Conservation (phyloP, 64 coral and sea anemone genomes). For the Dendrophyllia cribrosa region DNA sequence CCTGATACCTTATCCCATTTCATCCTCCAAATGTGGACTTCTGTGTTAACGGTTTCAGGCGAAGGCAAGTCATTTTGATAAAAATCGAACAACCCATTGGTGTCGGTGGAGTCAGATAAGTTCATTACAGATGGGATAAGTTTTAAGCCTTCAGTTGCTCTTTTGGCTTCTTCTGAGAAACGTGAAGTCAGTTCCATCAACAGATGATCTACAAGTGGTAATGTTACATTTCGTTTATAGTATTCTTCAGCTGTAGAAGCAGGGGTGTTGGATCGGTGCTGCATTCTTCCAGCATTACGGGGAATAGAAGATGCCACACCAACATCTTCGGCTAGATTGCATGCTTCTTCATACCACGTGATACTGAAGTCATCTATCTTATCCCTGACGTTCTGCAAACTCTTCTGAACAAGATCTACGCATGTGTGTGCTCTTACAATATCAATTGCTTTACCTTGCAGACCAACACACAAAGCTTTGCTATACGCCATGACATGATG, state of each 20-base stretch:
- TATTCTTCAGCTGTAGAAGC: conserved; percentile 26
- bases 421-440: too few relatives aligned
- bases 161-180: conserved; percentile 22
- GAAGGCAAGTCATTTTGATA: conserved; percentile 8
- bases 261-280: conserved; percentile 18
- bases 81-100: not conserved
- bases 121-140: not conserved
- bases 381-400: not conserved
- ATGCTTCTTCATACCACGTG: not conserved
- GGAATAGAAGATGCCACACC: conserved; percentile 15
- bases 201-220: conserved; percentile 7
- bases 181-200: conserved; percentile 6
- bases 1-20: not conserved
- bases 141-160: conserved; percentile 5
- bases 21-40: not conserved
- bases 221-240: conserved; percentile 10
- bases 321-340: not conserved
- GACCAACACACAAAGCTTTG: too few relatives aligned
- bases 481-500: not conserved
- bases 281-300: conserved; percentile 3
- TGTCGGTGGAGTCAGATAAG: not conserved
- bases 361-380: too few relatives aligned
- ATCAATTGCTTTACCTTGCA: too few relatives aligned
- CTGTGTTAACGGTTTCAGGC: not conserved
- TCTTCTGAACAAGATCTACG: too few relatives aligned